phyloP scores from a whole-genome alignment of 2,888 invertebrate genomes.

The Cheilosia variabilis region DNA sequence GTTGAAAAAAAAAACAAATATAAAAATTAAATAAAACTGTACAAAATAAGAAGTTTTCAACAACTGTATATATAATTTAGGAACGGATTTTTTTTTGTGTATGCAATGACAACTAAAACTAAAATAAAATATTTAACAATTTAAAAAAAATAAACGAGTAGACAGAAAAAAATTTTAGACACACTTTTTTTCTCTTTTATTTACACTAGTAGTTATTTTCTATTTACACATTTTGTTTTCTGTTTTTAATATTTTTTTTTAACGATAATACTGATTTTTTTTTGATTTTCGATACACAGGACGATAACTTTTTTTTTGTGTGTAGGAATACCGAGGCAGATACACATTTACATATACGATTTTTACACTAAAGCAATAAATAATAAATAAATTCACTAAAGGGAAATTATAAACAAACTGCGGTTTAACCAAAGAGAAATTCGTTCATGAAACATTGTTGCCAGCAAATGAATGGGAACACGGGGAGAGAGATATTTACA shows the following conservation, averaged over 20 bases:
- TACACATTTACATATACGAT: constrained; percentile 24
- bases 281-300: constrained; percentile 73
- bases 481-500: constrained; percentile 47
- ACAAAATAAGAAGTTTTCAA: constrained; percentile 57
- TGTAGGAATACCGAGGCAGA: constrained; percentile 66
- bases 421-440: constrained; percentile 72
- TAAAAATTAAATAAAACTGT: constrained; percentile 71
- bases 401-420: constrained; percentile 46
- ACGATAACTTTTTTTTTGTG: constrained; percentile 53
- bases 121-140: constrained; percentile 74
- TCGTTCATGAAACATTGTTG: constrained; percentile 60
- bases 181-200: constrained; percentile 47
- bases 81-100: constrained; percentile 62
- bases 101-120: constrained; percentile 63
- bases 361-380: constrained; percentile 72
- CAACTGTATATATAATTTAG: constrained; percentile 68
- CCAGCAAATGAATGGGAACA: constrained; percentile 32
- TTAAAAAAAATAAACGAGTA: constrained; percentile 26
- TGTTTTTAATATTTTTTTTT: constrained; percentile 32
- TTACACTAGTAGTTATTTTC: constrained; percentile 54
- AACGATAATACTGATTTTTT: constrained; percentile 74
- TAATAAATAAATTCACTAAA: constrained; percentile 74
- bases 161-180: constrained; percentile 45
- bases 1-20: constrained; percentile 32
- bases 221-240: constrained; percentile 54